Conservation (phyloP, 1,140 invertebrate species). For the Drosophila teissieri region DNA sequence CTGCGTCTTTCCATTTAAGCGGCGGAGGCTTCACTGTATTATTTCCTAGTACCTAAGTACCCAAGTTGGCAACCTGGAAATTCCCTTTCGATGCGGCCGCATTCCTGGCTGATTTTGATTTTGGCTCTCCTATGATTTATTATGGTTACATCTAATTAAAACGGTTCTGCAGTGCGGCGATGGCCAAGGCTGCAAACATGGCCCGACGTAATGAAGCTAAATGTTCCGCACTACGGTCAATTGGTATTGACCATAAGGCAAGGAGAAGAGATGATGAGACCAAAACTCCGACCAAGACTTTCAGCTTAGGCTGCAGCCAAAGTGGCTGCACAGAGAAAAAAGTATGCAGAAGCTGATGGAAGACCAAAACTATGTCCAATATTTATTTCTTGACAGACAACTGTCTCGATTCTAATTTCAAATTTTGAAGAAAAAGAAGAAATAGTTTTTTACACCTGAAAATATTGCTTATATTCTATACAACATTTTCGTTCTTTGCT, state of each 20-base stretch:
- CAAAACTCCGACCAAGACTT: constrained; percentile 9
- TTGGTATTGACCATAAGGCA: constrained; percentile 79
- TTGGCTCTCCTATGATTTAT: constrained; percentile 64
- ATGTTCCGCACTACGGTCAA: constrained; percentile 78
- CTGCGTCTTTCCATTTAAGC: no score
- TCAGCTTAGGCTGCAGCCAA: not conserved
- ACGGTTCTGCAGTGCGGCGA: constrained; percentile 69
- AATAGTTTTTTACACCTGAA: no score
- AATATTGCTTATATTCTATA: no score
- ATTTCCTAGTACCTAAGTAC: constrained; percentile 3
- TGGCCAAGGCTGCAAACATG: constrained; percentile 57
- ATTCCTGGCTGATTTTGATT: constrained; percentile 20
- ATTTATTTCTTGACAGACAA: no score
- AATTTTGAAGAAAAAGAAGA: no score
- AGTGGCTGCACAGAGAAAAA: constrained; percentile 8
- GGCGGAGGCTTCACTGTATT: not conserved
- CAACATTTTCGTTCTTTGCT: not conserved
- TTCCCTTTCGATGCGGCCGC: constrained; percentile 37
- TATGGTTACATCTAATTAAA: constrained; percentile 82
- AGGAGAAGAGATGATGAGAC: constrained; percentile 29
- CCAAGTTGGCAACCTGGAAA: constrained; percentile 25
- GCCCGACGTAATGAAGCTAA: constrained; percentile 81
- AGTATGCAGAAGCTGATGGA: no score
- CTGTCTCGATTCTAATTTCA: no score
- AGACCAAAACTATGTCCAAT: no score